Evolutionary conservation across 2,797 vertebrate species (phyloP).

Genomic region (Urocyon cinereoargenteus): DNA sequence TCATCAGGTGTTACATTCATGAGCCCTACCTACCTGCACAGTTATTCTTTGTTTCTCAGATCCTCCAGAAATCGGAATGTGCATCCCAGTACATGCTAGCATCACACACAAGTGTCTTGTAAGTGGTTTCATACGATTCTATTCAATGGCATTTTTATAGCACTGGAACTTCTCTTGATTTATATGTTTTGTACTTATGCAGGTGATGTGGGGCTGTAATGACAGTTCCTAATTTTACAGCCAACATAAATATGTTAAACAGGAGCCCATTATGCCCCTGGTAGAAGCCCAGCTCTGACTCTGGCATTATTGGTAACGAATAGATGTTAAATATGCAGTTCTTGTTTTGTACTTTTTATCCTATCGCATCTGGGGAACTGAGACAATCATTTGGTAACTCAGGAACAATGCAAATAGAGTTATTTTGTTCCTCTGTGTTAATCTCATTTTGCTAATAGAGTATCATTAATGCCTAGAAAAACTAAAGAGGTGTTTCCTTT

Average conservation of each 20-base stretch:
- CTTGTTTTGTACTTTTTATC: conserved; percentile 60
- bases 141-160: conserved; percentile 79
- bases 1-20: not conserved
- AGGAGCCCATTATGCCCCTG: conserved; percentile 75
- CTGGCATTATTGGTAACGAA: conserved; percentile 71
- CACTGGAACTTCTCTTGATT: conserved; percentile 77
- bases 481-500: conserved; percentile 59
- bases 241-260: conserved; percentile 81
- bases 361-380: conserved; percentile 53
- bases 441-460: not conserved
- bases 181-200: conserved; percentile 78
- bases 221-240: conserved; percentile 85
- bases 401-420: conserved; percentile 44
- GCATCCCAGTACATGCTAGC: not conserved
- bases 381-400: conserved; percentile 66
- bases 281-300: conserved; percentile 63
- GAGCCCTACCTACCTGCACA: not conserved
- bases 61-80: not conserved
- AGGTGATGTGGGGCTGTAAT: conserved; percentile 81
- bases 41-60: conserved; percentile 69
- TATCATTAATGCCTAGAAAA: not conserved
- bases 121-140: conserved; percentile 77
- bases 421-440: conserved; percentile 66
- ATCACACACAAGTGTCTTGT: conserved; percentile 46
- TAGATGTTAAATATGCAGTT: conserved; percentile 72